Base-by-base conservation (phyloP, 2,888 invertebrate genomes). In the Tipula lateralis region DNA sequence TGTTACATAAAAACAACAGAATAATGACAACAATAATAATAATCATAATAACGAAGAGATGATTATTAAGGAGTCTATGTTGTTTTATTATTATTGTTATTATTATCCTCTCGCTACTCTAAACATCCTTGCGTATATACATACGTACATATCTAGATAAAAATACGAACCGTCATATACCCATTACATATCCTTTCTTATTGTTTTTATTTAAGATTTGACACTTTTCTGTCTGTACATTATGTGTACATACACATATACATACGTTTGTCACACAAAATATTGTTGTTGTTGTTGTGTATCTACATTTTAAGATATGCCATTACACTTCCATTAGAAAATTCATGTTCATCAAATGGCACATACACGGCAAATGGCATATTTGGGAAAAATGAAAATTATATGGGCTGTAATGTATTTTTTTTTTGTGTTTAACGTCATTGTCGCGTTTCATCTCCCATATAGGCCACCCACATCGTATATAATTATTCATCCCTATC, bases 311-410 rank as follows among this genome's bases (percentile, higher is more conserved):
- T 82, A 82, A 82, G 82, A 82, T n/a, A n/a, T 82, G 82, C 82
- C 30, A 82, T 82, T 82, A 82, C 30, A 82, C 82, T 82, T 82
- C 82, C 82, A 82, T 82, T 82, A 82, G 82, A 82, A 66, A 66
- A 66, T 66, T 30, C 82, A 82, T 82, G 82, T 82, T 82, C 29
- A 82, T 30, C 32, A 82, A 30, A 82, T 30, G 30, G 32, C 32
- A 82, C 82, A 82, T 82, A 82, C 32, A 82, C 82, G 32, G 66
- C 24, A 66, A 66, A 66, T 66, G 24, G 66, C 66, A 24, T 66
- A 66, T 66, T 66, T 66, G 66, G 66, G 66, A 66, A 19, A 66
- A 24, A 24, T 66, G 66, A 19, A 66, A 66, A 9, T 66, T 66
- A 66, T 66, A 66, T 66, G 24, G 24, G 66, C 66, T 66, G 66